Conservation (phyloP, 2,888 invertebrate species). For the Parasteatoda lunata region DNA sequence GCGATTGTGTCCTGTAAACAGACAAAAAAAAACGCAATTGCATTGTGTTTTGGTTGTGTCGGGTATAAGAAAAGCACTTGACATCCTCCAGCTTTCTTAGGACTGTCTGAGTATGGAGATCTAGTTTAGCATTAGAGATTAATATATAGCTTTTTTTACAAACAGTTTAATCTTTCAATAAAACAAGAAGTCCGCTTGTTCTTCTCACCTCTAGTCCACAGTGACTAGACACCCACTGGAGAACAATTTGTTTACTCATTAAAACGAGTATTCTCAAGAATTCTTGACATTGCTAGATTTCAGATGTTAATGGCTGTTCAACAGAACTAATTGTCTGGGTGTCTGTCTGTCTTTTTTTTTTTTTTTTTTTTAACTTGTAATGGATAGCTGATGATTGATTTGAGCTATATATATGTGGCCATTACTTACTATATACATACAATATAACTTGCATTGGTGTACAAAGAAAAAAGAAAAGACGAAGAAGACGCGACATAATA, state of each 20-base stretch:
- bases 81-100: not conserved
- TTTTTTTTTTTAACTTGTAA: not conserved
- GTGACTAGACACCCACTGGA: not conserved
- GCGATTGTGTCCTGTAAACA: not conserved
- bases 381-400: not conserved
- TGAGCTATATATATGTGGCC: not conserved
- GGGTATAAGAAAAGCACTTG: not conserved
- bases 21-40: not conserved
- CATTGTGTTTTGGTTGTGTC: not conserved
- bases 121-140: not conserved
- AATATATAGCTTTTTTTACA: not conserved
- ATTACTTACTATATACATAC: not conserved
- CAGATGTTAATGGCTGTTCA: not conserved
- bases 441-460: not conserved
- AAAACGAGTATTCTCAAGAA: not conserved
- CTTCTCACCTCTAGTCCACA: not conserved
- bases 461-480: not conserved
- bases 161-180: constrained; percentile 4
- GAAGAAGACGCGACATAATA: not conserved
- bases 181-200: not conserved
- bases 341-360: not conserved
- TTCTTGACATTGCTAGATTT: not conserved
- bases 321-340: not conserved
- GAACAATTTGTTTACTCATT: not conserved
- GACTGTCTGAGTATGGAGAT: not conserved